Evolutionary conservation across 2,888 invertebrate species (phyloP).

Genomic region (Xylocampa areola): DNA sequence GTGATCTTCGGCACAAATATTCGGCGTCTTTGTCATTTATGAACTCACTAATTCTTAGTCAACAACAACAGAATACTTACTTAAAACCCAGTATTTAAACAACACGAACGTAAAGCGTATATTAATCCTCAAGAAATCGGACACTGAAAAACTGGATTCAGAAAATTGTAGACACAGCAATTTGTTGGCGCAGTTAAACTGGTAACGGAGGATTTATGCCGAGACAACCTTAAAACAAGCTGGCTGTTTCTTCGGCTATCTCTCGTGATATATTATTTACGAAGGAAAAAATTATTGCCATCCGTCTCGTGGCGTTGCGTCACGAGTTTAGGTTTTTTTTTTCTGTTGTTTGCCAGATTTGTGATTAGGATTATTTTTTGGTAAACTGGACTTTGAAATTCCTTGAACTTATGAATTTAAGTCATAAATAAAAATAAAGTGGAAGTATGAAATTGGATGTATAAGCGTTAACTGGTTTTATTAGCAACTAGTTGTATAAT

Average conservation of each 20-base stretch:
- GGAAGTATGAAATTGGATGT: too few species aligned
- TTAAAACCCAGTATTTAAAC: slow-evolving; percentile 8
- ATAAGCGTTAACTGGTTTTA: too few species aligned
- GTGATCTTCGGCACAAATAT: too few species aligned
- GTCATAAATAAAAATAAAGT: too few species aligned
- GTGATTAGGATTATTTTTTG: neutral
- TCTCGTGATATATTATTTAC: slow-evolving; percentile 54
- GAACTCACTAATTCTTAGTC: too few species aligned
- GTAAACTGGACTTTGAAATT: neutral
- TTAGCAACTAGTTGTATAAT: too few species aligned
- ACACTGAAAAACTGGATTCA: slow-evolving; percentile 51
- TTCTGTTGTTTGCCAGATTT: slow-evolving; percentile 6
- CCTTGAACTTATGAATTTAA: too few species aligned
- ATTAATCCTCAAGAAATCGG: slow-evolving; percentile 41
- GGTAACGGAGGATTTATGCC: slow-evolving; percentile 52
- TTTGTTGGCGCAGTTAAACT: slow-evolving; percentile 53
- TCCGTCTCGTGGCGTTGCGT: slow-evolving; percentile 10
- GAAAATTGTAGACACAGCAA: slow-evolving; percentile 52
- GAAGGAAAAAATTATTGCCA: slow-evolving; percentile 35
- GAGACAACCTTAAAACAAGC: slow-evolving; percentile 56
- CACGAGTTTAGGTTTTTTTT: slow-evolving; percentile 8
- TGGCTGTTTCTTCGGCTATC: slow-evolving; percentile 38
- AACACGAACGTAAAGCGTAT: slow-evolving; percentile 21
- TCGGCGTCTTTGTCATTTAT: too few species aligned
- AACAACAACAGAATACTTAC: neutral